A percentile compares a stretch with the other conserved stretches of the same genome.
Conservation (phyloP, 2,797 vertebrate species). For the Falco biarmicus region DNA sequence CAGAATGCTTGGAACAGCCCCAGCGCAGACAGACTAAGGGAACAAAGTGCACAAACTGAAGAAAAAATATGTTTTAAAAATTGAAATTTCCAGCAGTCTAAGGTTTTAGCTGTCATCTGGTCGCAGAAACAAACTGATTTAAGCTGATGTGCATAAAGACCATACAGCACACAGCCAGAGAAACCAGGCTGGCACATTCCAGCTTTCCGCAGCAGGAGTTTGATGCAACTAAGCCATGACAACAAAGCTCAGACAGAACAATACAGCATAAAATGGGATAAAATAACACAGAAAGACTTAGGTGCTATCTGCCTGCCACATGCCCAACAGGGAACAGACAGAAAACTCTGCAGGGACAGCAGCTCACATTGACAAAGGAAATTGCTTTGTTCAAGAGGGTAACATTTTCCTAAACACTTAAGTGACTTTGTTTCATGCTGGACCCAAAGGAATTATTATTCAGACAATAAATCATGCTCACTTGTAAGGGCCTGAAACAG, state of each 20-base stretch:
- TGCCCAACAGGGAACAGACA: not conserved
- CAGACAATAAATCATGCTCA: not conserved
- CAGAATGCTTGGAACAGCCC: not conserved
- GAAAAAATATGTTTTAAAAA: not conserved
- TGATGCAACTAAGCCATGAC: not conserved
- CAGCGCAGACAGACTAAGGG: not conserved
- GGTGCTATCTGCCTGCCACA: not conserved
- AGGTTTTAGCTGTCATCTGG: not conserved
- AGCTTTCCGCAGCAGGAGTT: not conserved
- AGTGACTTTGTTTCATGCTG: not conserved
- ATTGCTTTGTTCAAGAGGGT: not conserved
- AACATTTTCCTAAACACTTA: not conserved
- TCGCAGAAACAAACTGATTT: not conserved
- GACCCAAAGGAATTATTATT: not conserved
- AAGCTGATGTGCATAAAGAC: not conserved
- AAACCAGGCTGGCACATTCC: not conserved
- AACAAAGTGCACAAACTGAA: not conserved
- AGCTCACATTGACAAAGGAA: not conserved
- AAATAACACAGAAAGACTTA: not conserved
- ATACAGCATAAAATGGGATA: constrained; percentile 20
- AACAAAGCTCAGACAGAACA: constrained; percentile 25
- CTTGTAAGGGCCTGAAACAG: not conserved
- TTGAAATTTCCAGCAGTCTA: not conserved
- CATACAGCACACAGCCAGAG: not conserved
- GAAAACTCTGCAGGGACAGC: not conserved